Conservation (phyloP, 2,888 invertebrate genomes). For the Rhopalosiphum nymphaeae region DNA sequence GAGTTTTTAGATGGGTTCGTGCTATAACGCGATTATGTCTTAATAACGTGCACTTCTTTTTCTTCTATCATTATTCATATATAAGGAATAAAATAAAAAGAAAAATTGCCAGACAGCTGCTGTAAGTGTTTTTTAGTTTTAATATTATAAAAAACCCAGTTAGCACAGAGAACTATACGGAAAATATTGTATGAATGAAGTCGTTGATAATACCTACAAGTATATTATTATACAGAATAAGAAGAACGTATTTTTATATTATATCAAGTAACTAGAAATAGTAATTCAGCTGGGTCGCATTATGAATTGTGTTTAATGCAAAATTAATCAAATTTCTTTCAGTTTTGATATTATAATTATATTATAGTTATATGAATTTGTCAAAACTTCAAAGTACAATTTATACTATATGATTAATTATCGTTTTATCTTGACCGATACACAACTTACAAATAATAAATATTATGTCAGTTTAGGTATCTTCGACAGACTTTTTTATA, state of each 20-base stretch:
- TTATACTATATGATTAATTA: too few species aligned
- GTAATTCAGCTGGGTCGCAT: neutral
- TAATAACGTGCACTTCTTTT: conserved; percentile 37
- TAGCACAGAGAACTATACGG: neutral
- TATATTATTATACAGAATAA: neutral
- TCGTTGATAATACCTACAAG: neutral
- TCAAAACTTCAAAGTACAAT: neutral
- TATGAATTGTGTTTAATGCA: neutral
- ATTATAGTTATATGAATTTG: neutral
- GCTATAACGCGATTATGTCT: conserved; percentile 57
- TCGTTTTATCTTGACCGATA: neutral
- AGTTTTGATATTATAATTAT: neutral
- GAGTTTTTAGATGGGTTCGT: conserved; percentile 30
- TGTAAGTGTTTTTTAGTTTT: neutral
- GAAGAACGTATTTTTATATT: neutral
- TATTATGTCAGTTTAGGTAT: neutral
- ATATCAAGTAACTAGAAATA: neutral
- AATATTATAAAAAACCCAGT: neutral
- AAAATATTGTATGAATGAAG: neutral
- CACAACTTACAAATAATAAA: neutral
- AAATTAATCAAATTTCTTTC: neutral
- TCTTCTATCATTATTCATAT: conserved; percentile 24
- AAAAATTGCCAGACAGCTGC: conserved; percentile 31
- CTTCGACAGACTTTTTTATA: neutral
- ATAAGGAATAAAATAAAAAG: conserved; percentile 26